Base-by-base conservation (phyloP, 2,113 vertebrate species). In the Plestiodon gilberti region DNA sequence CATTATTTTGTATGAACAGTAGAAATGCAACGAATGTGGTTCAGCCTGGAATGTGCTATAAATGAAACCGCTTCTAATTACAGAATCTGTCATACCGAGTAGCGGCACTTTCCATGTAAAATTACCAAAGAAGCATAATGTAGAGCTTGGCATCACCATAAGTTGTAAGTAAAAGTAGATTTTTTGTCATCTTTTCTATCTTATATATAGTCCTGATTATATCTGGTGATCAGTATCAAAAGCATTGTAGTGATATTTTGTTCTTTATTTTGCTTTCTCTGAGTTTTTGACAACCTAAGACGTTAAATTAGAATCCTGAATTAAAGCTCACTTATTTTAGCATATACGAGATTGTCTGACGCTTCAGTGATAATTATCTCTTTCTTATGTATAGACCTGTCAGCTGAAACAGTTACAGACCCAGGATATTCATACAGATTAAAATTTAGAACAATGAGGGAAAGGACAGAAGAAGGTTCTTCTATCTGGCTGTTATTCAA, bases 41-140 rank as follows among this genome's bases (percentile, higher is more conserved):
- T 88, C 87, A 62, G 11, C 71, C 80, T 43, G 81, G 5, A 0
- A 33, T 81, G 6, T 3, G 25, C 1, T 93, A 55, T 82, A 89
- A 92, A 92, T 85, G 73, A 59, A 67, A 77, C 91, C 89, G 62
- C 90, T 92, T 90, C 90, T 55, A 83, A 85, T 94, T 90, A 30
- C 94, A 99, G 98, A 99, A 95, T 99, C 98, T 4, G 99, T 99
- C 87, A 98, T 99, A 92, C 99, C 99, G 77, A 99, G 98, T 93
- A 99, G 98, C 87, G 99, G 99, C 76, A 99, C 98, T 25, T 99
- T 99, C 95, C 99, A 99, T 25, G 99, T 99, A 81, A 99, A 99
- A 93, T 97, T 99, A 85, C 99, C 99, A 67, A 99, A 99, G 97
- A 99, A 98, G 90, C 97, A 98, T 57, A 98, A 97, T 3, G 98